Base-by-base conservation (phyloP, 2,888 invertebrate species). In the Leptinotarsa juncta region DNA sequence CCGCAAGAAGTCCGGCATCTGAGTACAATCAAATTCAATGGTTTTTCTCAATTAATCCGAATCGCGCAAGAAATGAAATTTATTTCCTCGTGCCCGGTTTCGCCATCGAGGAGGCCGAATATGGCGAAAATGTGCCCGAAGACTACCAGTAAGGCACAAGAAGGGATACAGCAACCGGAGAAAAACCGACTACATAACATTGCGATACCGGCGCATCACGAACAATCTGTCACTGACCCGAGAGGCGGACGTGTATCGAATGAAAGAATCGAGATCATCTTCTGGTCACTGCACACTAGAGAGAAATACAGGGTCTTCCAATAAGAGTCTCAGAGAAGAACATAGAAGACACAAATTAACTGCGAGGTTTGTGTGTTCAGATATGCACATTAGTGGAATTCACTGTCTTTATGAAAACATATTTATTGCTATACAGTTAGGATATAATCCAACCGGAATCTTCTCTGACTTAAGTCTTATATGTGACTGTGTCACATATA, bases 201-300 rank as follows among this genome's bases (percentile, higher is more conserved):
- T 32, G 42, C 62, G 62, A 84, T 83, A 82, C 83, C 84, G 82
- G 79, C 83, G 82, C 82, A 82, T 83, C 82, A 82, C 83, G 80
- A 82, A 82, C 84, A 85, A 85, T 85, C 85, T 85, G 85, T 85
- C 85, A 85, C 80, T 85, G 85, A 85, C 85, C 85, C 81, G 84
- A 84, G 83, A 84, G 79, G 78, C 76, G 79, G 82, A 84, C 85
- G 85, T 84, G 85, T 73, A 76, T 72, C 74, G 85, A 82, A 84
- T 85, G 50, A 42, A 62, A 62, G 16, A 62, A 62, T 62, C 42
- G 62, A 62, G 42, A 62, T 62, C 62, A 42, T 62, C 62, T 62
- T 42, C 42, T 62, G 62, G 62, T 62, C 62, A n/a, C 62, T 62
- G n/a, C n/a, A 42, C 32, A 62, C 32, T 16, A 0, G 26, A 32